Evolutionary conservation across 2,113 vertebrate species (phyloP), one percentile per base, ranked within the genome.

Genomic region (Toxotes chatareus): DNA sequence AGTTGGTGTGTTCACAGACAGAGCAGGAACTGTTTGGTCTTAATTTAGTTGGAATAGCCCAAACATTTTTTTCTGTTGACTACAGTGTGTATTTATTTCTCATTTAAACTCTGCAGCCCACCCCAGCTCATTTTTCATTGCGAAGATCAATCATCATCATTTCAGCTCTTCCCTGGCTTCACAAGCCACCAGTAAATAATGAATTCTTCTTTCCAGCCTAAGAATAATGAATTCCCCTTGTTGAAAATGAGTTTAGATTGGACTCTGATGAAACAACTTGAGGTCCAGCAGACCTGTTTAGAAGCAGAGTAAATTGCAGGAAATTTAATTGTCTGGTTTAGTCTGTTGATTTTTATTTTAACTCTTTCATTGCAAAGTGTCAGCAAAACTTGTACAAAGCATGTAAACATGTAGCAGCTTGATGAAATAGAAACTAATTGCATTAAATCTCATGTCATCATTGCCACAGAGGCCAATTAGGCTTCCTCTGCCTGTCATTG

Each of bases 241-340:
- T 84, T 88, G 84, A 86, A 89, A 92, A 92, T 84, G 46, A 88
- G 79, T 87, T 84, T 83, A 84, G 76, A 85, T 90, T 90, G 82
- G 71, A 89, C 27, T 84, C 63, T 83, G 84, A 86, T 89, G 74
- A 92, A 87, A 89, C 72, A 80, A 88, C 49, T 81, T 79, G 66
- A 89, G 74, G 82, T 90, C 81, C 76, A 86, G 82, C 79, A 66
- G 73, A 27, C 27, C 53, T 82, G 82, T 83, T 90, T 71, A 44
- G 46, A 73, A 59, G 65, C 73, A 31, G 34, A 83, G 68, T 65
- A 85, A 86, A 87, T 75, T 79, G 75, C 40, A 80, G 61, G 64
- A 86, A 80, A 90, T 89, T 16, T 57, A 75, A 86, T 89, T 79
- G 80, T 71, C 55, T 79, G 73, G 1, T 67, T 85, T 61, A 46